phyloP scores from a whole-genome alignment of 1,140 invertebrate species.

The Pollicipes pollicipes region DNA sequence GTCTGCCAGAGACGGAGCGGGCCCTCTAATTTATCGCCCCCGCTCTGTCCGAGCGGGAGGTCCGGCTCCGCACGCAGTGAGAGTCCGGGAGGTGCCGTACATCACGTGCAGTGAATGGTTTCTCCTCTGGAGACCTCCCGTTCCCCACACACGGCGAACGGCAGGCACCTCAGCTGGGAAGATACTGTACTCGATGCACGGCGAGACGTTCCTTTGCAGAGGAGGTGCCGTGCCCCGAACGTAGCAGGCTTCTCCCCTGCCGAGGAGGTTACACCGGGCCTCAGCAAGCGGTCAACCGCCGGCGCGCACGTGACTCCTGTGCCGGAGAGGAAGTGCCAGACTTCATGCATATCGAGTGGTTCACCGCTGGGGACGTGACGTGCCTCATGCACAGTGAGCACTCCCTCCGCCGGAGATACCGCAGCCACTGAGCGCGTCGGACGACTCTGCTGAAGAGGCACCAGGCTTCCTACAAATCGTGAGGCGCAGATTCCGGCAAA shows the following conservation, averaged over 20 bases:
- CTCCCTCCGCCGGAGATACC: no score
- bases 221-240: neutral
- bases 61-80: neutral
- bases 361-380: neutral
- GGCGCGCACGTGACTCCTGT: no score
- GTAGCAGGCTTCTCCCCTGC: neutral
- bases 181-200: neutral
- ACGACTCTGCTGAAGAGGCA: no score
- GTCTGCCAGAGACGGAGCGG: neutral
- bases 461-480: no score
- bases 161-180: neutral
- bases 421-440: no score
- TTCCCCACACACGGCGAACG: neutral
- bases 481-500: no score
- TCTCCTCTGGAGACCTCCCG: no score
- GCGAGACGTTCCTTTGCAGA: neutral
- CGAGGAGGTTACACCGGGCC: neutral
- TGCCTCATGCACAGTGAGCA: no score
- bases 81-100: no score
- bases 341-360: neutral
- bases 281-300: no score
- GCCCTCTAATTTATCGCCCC: neutral
- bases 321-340: neutral
- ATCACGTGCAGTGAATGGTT: no score
- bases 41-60: no score